Evolutionary conservation across 2,888 invertebrate genomes (phyloP).

Genomic region (Perithous albicinctus): DNA sequence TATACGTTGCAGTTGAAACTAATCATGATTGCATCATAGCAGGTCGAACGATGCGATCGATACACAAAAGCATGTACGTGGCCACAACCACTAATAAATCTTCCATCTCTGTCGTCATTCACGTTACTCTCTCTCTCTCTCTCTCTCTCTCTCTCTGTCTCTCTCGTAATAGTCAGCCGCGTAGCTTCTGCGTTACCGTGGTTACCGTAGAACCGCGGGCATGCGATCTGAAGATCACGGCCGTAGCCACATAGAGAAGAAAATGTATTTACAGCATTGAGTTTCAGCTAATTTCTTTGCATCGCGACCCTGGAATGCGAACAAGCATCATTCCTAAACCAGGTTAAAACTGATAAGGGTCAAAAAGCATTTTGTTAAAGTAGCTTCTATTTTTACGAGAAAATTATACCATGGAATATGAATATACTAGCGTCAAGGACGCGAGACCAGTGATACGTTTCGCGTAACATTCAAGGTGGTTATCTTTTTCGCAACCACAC

Average conservation of each 20-base stretch:
- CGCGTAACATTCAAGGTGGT: no score
- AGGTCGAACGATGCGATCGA: conserved; percentile 61
- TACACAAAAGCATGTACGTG: conserved; percentile 52
- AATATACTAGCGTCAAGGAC: not conserved
- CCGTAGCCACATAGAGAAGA: conserved; percentile 13
- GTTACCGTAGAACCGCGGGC: not conserved
- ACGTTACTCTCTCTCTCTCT: not conserved
- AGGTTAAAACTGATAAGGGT: not conserved
- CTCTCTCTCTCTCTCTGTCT: no score
- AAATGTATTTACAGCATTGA: not conserved
- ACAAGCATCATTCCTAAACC: not conserved
- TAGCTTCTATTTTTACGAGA: not conserved
- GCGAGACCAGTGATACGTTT: not conserved
- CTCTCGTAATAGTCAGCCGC: conserved; percentile 41
- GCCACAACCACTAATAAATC: conserved; percentile 24
- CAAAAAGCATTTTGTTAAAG: not conserved
- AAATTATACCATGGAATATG: not conserved
- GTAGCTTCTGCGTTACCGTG: conserved; percentile 54
- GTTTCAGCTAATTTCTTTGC: not conserved
- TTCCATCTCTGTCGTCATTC: not conserved
- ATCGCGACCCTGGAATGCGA: not conserved
- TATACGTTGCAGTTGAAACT: conserved; percentile 16
- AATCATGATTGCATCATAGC: conserved; percentile 62
- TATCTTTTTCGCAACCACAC: no score
- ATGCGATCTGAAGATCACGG: not conserved